Evolutionary conservation across 2,888 invertebrate genomes (phyloP), one percentile per base, ranked within the genome.

Genomic region (Caenorhabditis zanzibari): DNA sequence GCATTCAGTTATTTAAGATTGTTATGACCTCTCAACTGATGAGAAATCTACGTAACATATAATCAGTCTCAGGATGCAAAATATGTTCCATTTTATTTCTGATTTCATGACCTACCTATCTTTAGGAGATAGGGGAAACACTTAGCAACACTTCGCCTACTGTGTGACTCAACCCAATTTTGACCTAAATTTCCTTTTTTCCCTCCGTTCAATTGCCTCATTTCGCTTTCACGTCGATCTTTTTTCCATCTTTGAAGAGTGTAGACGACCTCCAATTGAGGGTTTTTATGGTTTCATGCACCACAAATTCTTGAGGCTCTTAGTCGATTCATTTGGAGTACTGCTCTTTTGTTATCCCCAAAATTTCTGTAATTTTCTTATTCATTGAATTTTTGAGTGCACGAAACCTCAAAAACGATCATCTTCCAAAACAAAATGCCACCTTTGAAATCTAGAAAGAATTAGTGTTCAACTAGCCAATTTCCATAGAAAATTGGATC

Each of bases 261-360:
- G 47, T 38, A 24, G 26, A 49, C 61, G 68, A 52, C 76, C 76
- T 76, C 68, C 35, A 76, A 10, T 24, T 14, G 19, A 19, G 10
- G 47, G 47, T 47, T 63, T 76, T 77, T 69, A 77, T 69, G 77
- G 69, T 77, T 63, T 77, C 69, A 77, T 68, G 77, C 69, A 32
- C 63, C 77, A 69, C 54, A 63, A 69, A 77, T n/a, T 54, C 16
- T 14, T 19, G 54, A 28, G 28, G n/a, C n/a, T 69, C 26, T 26
- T 54, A 5, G 14, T 16, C 14, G 14, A 26, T 54, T 54, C 26
- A 54, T 24, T 26, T 26, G 26, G 14, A 54, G 22, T 19, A 19
- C 49, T 19, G 14, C 9, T 10, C 38, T 38, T 10, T 38, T 38
- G 9, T 38, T 12, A 10, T 10, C 38, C 38, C 10, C n/a, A n/a